Evolutionary conservation across 2,797 vertebrate species (phyloP), one percentile per base, ranked within the genome.

Genomic region (Miichthys miiuy): DNA sequence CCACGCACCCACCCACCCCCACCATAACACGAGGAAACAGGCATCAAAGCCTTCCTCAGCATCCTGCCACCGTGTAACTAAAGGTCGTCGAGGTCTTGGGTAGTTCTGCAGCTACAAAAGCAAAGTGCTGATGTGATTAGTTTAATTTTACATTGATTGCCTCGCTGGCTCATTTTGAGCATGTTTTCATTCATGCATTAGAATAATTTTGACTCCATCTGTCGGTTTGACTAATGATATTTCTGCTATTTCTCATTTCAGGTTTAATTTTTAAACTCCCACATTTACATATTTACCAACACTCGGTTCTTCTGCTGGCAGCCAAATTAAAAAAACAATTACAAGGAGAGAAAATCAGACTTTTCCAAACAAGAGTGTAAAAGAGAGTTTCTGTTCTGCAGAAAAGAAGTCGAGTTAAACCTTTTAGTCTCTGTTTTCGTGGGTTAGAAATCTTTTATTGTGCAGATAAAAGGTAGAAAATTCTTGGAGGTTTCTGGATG

Each of bases 161-260:
- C 17, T 75, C 47, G 30, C 30, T 20, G 17, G 48, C 67, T 85
- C 63, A 41, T 77, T 73, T 74, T 52, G 68, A 20, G 48, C 47
- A 56, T 47, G 42, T 82, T 87, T 76, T 62, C 13, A 41, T 64
- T 77, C 65, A n/a, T 42, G n/a, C 58, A 50, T 72, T 57, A 51
- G 42, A 76, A 75, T 70, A 9, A 62, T 77, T 83, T 23, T 2
- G 4, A 62, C 38, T 80, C 88, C 86, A 86, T 90, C 90, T 91
- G 86, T 70, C 69, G 46, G 50, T 55, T 79, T 11, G 17, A 25
- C 41, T 66, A 41, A 62, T 77, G 58, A 72, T 60, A 68, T 81
- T 82, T 78, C 30, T 3, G 10, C 54, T 54, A 58, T 58, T 81
- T 71, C 63, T 67, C 62, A 57, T 79, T 68, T 63, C 64, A 70